phyloP scores from a whole-genome alignment of 2,797 vertebrate species.

The Lacerta bilineata region DNA sequence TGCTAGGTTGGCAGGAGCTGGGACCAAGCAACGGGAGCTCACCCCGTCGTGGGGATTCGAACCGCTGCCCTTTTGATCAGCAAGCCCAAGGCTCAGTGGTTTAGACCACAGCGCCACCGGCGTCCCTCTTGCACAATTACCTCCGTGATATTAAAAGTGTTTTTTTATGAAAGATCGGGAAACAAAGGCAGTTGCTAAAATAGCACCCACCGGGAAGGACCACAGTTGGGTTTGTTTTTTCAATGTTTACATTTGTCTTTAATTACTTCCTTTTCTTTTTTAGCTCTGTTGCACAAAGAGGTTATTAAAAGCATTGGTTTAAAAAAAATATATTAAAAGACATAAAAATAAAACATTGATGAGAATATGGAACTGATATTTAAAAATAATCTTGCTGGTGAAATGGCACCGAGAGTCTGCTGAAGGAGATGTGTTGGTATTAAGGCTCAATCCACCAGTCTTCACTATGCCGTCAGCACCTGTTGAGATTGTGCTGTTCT shows the following conservation, averaged over 20 bases:
- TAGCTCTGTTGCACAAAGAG: not conserved
- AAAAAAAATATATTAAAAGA: not conserved
- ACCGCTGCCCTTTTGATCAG: too few species aligned
- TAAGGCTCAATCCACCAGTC: not conserved
- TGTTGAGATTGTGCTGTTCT: not conserved
- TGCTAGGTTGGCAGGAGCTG: too few species aligned
- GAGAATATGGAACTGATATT: not conserved
- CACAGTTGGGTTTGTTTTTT: too few species aligned
- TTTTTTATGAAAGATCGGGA: too few species aligned
- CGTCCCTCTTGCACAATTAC: not conserved
- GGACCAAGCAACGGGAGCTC: too few species aligned
- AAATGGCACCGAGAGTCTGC: not conserved
- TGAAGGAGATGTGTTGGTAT: not conserved
- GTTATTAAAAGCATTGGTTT: too few species aligned
- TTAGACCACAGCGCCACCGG: too few species aligned
- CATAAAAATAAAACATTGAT: not conserved
- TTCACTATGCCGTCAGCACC: not conserved
- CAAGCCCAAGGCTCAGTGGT: too few species aligned
- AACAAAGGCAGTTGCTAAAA: not conserved
- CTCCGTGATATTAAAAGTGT: not conserved
- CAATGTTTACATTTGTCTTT: not conserved
- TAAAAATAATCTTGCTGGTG: too few species aligned
- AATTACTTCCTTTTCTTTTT: not conserved
- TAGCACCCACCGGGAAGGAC: too few species aligned
- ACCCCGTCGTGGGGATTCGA: too few species aligned